A percentile compares a stretch with the other conserved stretches of the same genome.
These are phyloP conservation scores for Podiceps cristatus DNA, from an alignment of 2,113 vertebrate genomes.

Conservation along the genomic window DNA sequence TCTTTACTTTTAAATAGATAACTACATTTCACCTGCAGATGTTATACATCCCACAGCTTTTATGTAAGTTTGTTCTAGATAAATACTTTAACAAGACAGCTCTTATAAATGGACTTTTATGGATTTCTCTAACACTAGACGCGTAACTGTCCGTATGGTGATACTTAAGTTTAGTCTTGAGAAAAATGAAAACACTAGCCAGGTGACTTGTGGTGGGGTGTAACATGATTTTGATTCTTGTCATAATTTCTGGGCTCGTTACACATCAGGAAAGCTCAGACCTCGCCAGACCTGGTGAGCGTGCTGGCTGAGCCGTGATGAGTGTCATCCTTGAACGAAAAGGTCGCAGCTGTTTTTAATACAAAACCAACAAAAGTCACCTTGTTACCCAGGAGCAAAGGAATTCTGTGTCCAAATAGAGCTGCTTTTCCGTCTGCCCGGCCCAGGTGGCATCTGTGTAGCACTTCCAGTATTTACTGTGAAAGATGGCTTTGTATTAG, in stretches of 20 bases:
- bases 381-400: background rate
- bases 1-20: background rate
- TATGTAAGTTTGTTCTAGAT: background rate
- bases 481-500: background rate
- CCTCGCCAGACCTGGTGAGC: background rate
- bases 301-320: background rate
- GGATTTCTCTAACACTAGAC: background rate
- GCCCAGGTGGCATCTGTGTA: accelerated
- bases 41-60: background rate
- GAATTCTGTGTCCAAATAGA: background rate
- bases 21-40: background rate
- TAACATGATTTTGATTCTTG: background rate
- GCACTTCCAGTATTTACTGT: background rate
- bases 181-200: background rate
- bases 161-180: background rate
- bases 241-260: background rate
- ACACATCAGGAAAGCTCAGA: background rate
- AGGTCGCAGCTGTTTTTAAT: background rate
- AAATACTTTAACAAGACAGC: background rate
- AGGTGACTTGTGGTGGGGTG: background rate
- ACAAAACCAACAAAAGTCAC: background rate
- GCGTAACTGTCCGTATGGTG: background rate
- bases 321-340: background rate
- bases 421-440: background rate
- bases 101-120: background rate